These are phyloP conservation scores for Parotocinclus haroldoi DNA, from an alignment of 2,797 vertebrate species.

Conservation along the genomic window DNA sequence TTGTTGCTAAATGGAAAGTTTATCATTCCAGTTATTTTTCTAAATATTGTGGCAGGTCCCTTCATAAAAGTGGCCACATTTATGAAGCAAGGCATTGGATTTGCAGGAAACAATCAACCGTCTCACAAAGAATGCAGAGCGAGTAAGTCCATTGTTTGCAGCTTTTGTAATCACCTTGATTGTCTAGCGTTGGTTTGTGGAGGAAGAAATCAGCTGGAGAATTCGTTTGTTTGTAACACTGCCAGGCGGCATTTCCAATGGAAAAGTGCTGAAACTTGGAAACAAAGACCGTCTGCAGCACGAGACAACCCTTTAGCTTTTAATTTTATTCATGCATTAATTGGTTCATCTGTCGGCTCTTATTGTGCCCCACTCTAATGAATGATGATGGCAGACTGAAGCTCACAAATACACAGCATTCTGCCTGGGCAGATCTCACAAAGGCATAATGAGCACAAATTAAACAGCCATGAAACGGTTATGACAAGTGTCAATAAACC, in stretches of 20 bases:
- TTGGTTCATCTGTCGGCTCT: constrained; percentile 59
- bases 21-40: too few relatives aligned
- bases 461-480: constrained; percentile 15
- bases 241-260: constrained; percentile 30
- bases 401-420: constrained; percentile 30
- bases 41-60: too few relatives aligned
- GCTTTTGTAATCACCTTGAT: constrained; percentile 47
- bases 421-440: constrained; percentile 13
- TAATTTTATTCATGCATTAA: constrained; percentile 59
- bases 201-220: constrained; percentile 20
- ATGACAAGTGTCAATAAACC: constrained; percentile 27
- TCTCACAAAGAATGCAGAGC: constrained; percentile 12
- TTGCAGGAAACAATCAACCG: neutral
- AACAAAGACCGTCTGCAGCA: constrained; percentile 38
- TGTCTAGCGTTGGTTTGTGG: constrained; percentile 39
- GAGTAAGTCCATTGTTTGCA: constrained; percentile 25
- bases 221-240: constrained; percentile 28
- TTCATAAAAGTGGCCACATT: too few relatives aligned
- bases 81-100: too few relatives aligned
- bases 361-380: constrained; percentile 57
- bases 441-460: constrained; percentile 31
- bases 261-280: constrained; percentile 56
- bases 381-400: constrained; percentile 54
- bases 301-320: constrained; percentile 56
- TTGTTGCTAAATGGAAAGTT: too few relatives aligned